A percentile compares a stretch with the other conserved stretches of the same genome.
Evolutionary conservation across 2,888 invertebrate genomes (phyloP).

Genomic region (Bibio marci): DNA sequence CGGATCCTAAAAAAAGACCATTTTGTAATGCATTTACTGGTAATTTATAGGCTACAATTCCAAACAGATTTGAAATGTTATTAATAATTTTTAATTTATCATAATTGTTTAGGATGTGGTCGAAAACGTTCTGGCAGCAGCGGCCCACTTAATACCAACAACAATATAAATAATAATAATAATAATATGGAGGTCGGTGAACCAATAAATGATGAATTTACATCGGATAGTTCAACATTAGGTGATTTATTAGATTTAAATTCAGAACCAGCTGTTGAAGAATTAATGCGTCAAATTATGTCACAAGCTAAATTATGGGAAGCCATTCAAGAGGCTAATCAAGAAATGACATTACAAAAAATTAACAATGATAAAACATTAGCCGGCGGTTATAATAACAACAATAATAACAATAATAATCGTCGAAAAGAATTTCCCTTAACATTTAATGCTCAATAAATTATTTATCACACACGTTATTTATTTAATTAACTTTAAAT

Average conservation of each 20-base stretch:
- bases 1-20: conserved; percentile 49
- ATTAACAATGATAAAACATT: conserved; percentile 22
- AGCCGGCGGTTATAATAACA: no score
- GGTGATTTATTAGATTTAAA: conserved; percentile 48
- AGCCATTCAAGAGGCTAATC: conserved; percentile 60
- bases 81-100: not conserved
- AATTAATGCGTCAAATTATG: conserved; percentile 59
- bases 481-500: no score
- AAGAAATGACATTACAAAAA: conserved; percentile 46
- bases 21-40: conserved; percentile 84
- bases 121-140: conserved; percentile 41
- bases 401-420: no score
- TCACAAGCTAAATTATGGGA: conserved; percentile 66
- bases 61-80: not conserved
- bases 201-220: conserved; percentile 25
- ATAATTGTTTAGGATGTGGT: conserved; percentile 45
- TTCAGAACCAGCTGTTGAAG: conserved; percentile 52
- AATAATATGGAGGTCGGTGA: conserved; percentile 13
- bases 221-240: conserved; percentile 34
- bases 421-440: not conserved
- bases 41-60: conserved; percentile 17
- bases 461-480: no score
- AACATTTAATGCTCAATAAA: conserved; percentile 4
- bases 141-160: conserved; percentile 29
- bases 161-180: conserved; percentile 30